Evolutionary conservation across 2,113 vertebrate genomes (phyloP).

Genomic region (Coturnix japonica): DNA sequence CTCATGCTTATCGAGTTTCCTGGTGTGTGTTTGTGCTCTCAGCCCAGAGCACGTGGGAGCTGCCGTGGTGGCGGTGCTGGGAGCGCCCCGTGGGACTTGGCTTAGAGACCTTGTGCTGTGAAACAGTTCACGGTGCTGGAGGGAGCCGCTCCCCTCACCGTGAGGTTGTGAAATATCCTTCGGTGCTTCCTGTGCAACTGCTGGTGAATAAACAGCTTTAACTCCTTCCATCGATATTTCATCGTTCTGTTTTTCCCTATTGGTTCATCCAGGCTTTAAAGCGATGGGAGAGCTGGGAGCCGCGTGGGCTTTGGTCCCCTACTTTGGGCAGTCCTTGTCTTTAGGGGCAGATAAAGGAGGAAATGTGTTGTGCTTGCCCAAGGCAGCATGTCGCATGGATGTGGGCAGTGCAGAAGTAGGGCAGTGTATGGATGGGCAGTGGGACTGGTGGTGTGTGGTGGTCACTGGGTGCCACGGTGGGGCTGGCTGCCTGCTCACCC

Average conservation of each 20-base stretch:
- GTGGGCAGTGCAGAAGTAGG: not conserved
- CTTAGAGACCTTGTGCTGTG: not conserved
- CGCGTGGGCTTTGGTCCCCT: not conserved
- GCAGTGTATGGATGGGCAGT: not conserved
- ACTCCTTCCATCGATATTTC: not conserved
- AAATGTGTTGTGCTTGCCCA: not conserved
- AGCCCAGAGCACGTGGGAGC: not conserved
- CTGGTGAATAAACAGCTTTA: conserved; percentile 5
- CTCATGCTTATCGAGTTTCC: not conserved
- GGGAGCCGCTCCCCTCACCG: not conserved
- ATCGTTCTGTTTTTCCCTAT: not conserved
- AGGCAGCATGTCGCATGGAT: not conserved
- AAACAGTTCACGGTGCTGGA: not conserved
- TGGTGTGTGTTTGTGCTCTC: not conserved
- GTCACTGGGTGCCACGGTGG: not conserved
- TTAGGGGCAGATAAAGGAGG: not conserved
- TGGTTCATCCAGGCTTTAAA: not conserved
- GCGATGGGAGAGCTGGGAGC: not conserved
- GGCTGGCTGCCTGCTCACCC: not conserved
- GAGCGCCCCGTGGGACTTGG: not conserved
- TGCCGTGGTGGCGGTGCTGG: not conserved
- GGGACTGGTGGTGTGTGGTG: conserved; percentile 3
- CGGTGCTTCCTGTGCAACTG: rapidly evolving
- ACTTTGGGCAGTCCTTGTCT: rapidly evolving
- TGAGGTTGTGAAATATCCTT: not conserved